These are phyloP conservation scores for Pelosia muscerda DNA, from an alignment of 2,888 invertebrate species.

Conservation along the genomic window DNA sequence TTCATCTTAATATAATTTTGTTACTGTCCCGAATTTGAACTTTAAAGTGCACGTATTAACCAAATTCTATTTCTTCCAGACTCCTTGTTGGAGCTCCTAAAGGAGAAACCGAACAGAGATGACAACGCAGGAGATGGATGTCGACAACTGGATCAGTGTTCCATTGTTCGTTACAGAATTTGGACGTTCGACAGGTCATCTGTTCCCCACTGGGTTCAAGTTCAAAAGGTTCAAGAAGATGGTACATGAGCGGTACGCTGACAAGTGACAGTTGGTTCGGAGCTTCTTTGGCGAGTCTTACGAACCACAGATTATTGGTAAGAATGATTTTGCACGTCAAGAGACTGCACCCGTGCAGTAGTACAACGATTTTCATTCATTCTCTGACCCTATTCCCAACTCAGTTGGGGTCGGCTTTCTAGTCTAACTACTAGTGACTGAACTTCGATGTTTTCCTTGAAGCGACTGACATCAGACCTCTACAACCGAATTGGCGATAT, in stretches of 20 bases:
- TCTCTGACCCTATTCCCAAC: too few species aligned
- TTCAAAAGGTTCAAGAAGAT: background rate
- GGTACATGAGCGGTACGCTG: slow-evolving; percentile 29
- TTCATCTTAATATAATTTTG: too few species aligned
- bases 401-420: too few species aligned
- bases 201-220: slow-evolving; percentile 55
- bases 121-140: background rate
- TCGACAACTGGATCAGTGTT: slow-evolving; percentile 60
- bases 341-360: too few species aligned
- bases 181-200: slow-evolving; percentile 49
- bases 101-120: slow-evolving; percentile 38
- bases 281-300: slow-evolving; percentile 64
- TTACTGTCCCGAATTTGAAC: too few species aligned
- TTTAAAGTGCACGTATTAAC: too few species aligned
- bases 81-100: slow-evolving; percentile 75
- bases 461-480: too few species aligned
- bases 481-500: too few species aligned
- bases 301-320: slow-evolving; percentile 68
- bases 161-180: slow-evolving; percentile 55
- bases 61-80: slow-evolving; percentile 54
- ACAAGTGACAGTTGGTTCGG: slow-evolving; percentile 80
- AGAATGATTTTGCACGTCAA: slow-evolving; percentile 9
- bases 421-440: too few species aligned
- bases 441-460: too few species aligned
- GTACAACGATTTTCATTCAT: too few species aligned